These are phyloP conservation scores for Tryphoninae sp. DNA, from an alignment of 2,888 invertebrate genomes.

Conservation along the genomic window DNA sequence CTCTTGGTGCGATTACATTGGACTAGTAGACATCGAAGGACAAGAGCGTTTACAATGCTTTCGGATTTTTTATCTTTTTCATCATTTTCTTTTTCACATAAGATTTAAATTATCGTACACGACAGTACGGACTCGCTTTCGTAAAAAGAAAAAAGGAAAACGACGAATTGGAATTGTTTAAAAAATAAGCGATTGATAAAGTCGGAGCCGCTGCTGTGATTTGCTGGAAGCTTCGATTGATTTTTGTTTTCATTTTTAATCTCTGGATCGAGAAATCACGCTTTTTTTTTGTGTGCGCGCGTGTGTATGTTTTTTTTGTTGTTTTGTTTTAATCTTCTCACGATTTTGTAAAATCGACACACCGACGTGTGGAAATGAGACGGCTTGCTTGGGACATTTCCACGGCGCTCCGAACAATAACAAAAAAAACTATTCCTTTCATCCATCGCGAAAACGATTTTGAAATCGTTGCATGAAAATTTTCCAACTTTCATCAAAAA, in stretches of 20 bases:
- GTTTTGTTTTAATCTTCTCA: neutral
- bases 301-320: constrained; percentile 4
- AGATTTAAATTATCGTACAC: constrained; percentile 34
- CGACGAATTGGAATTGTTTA: neutral
- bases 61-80: constrained; percentile 16
- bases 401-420: constrained; percentile 21
- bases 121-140: constrained; percentile 8
- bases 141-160: constrained; percentile 26
- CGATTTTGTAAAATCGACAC: constrained; percentile 15
- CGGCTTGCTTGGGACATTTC: constrained; percentile 37
- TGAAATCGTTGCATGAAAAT: neutral
- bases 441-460: neutral
- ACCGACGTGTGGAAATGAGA: constrained; percentile 24
- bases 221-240: constrained; percentile 53
- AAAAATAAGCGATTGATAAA: constrained; percentile 29
- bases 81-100: constrained; percentile 14
- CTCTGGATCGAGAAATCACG: constrained; percentile 21
- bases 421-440: constrained; percentile 2
- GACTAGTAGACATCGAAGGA: constrained; percentile 66
- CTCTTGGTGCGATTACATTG: constrained; percentile 60
- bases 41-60: constrained; percentile 59
- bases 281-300: neutral
- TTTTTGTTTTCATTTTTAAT: constrained; percentile 19
- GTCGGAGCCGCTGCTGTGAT: constrained; percentile 15
- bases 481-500: neutral